phyloP scores from a whole-genome alignment of 2,797 vertebrate genomes.

The Danio choprae region DNA sequence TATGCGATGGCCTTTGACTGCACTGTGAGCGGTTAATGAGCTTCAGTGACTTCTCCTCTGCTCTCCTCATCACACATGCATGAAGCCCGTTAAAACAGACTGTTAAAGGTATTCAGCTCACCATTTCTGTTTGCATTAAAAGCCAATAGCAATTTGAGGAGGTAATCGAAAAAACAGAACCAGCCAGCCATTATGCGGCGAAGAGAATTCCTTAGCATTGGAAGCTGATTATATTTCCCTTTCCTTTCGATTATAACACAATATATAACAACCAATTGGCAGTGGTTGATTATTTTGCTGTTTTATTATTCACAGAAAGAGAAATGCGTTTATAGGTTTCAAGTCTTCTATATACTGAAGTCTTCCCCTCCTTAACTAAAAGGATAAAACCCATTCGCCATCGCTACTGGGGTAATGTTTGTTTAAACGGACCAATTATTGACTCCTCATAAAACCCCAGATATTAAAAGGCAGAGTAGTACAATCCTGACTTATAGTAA shows the following conservation, averaged over 20 bases:
- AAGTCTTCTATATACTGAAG: background rate
- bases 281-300: background rate
- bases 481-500: slow-evolving; percentile 65
- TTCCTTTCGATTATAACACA: slow-evolving; percentile 11
- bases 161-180: slow-evolving; percentile 52
- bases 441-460: slow-evolving; percentile 62
- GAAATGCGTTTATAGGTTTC: background rate
- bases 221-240: background rate
- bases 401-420: slow-evolving; percentile 57
- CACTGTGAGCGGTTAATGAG: slow-evolving; percentile 55
- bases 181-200: slow-evolving; percentile 7
- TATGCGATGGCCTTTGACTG: slow-evolving; percentile 45
- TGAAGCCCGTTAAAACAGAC: slow-evolving; percentile 55
- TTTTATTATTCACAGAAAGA: background rate
- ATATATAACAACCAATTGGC: background rate
- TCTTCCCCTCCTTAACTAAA: slow-evolving; percentile 32
- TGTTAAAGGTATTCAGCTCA: slow-evolving; percentile 47
- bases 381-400: slow-evolving; percentile 39
- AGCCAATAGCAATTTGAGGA: slow-evolving; percentile 50
- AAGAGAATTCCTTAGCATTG: background rate
- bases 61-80: slow-evolving; percentile 55
- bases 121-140: slow-evolving; percentile 58
- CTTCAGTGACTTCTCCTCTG: slow-evolving; percentile 46
- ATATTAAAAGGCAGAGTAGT: slow-evolving; percentile 65
- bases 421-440: slow-evolving; percentile 61